Evolutionary conservation across 1,140 invertebrate species (phyloP), one percentile per base, ranked within the genome.

Genomic region (Mamestra configurata): DNA sequence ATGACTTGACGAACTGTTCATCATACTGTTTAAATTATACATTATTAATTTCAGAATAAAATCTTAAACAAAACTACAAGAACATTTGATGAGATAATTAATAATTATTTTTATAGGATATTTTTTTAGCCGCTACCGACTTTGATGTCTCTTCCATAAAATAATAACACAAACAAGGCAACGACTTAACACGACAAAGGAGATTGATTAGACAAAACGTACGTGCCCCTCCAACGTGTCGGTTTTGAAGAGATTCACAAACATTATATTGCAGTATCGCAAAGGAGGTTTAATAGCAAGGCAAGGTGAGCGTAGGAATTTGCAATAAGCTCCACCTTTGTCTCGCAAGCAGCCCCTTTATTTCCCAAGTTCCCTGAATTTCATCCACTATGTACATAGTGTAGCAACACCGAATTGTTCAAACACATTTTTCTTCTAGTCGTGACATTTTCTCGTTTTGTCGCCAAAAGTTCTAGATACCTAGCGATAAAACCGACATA

Each of bases 311-410:
- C 89, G 86, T 40, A 84, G 90, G 92, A 94, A 93, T 94, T 91
- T 87, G 90, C 91, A 94, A 94, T 94, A 94, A 94, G 90, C 88
- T 80, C 86, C 83, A 90, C 90, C 92, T 92, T 94, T 91, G 89
- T 90, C 88, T 89, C 86, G 85, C 73, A 86, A 90, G 90, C 84
- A 87, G 85, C 85, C 84, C 89, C 88, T 88, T 92, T 92, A 92
- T 92, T 93, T 91, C 89, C 89, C 88, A 89, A 91, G 90, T 92
- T 91, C 90, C 90, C 87, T 90, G 91, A 89, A 93, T 93, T 93
- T 93, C 88, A 89, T 88, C 86, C 89, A 88, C 87, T 88, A 88
- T 91, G 87, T 92, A 88, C 84, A 82, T 80, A 82, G 66, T 72
- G 78, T 77, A 66, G 77, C 70, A 82, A 80, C 81, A 81, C 61